A percentile compares a stretch with the other conserved stretches of the same genome.
These are phyloP conservation scores for Caenorhabditis sp. DNA, from an alignment of 2,888 invertebrate species.

Conservation along the genomic window DNA sequence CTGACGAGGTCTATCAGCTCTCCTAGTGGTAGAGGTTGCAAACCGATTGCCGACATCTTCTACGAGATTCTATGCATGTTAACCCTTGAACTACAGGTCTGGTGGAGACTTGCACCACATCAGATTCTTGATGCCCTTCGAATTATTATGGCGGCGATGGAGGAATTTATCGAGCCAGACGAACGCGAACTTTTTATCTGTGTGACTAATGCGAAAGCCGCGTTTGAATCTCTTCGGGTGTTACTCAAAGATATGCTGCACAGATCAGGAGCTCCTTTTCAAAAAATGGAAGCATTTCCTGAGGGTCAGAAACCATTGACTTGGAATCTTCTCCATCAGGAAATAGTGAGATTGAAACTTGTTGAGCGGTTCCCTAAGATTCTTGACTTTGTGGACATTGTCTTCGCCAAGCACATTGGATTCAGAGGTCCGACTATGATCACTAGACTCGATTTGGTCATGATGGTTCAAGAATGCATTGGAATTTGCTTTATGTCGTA, in stretches of 20 bases:
- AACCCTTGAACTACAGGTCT: neutral
- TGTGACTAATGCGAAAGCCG: neutral
- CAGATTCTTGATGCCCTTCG: neutral
- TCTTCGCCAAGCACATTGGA: neutral
- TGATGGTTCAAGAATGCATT: conserved; percentile 1
- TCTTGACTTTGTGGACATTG: neutral
- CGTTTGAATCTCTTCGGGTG: neutral
- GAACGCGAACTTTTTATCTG: neutral
- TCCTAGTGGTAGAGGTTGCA: neutral
- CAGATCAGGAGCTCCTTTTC: neutral
- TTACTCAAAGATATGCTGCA: neutral
- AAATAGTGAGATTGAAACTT: neutral
- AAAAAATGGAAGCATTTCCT: neutral
- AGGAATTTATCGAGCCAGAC: neutral
- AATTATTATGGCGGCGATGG: neutral
- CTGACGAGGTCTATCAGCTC: neutral
- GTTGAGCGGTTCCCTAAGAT: too few species aligned
- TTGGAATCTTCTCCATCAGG: neutral
- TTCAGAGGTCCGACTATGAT: neutral
- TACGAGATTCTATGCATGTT: neutral
- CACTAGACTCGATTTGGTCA: neutral
- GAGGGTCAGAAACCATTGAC: neutral
- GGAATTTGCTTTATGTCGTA: neutral
- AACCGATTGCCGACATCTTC: neutral
- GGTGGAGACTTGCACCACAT: neutral